Percentiles rank a stretch among this genome's conserved stretches.
These are phyloP conservation scores for Acrobasis consociella DNA, from an alignment of 2,888 invertebrate genomes.

Conservation along the genomic window DNA sequence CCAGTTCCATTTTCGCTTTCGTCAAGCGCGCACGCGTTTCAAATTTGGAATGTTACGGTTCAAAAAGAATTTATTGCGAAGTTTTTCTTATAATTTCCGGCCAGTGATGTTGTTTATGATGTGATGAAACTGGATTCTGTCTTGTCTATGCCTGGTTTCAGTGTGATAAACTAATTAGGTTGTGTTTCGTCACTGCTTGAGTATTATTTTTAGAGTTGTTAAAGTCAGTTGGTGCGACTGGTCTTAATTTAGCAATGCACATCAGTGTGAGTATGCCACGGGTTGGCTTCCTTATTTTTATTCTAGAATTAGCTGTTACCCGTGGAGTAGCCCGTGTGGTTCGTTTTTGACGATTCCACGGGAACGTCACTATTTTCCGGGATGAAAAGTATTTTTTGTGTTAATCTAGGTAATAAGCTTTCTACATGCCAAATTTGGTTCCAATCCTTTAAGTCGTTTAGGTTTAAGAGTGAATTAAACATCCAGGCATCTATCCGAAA, in stretches of 20 bases:
- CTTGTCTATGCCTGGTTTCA: constrained; percentile 31
- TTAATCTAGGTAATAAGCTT: too few relatives aligned
- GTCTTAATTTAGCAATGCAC: constrained; percentile 77
- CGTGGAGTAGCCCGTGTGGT: too few relatives aligned
- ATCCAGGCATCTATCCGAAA: too few relatives aligned
- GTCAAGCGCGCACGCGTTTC: constrained; percentile 60
- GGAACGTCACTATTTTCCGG: too few relatives aligned
- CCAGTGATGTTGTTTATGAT: constrained; percentile 42
- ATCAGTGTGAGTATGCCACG: constrained; percentile 70
- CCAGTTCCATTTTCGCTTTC: constrained; percentile 75
- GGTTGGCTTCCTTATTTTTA: constrained; percentile 69
- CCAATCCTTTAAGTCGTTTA: too few relatives aligned
- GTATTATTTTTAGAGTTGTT: constrained; percentile 78
- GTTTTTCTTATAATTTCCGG: constrained; percentile 39
- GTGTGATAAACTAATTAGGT: constrained; percentile 53
- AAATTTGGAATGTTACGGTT: constrained; percentile 46
- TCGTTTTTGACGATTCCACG: too few relatives aligned
- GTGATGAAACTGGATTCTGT: constrained; percentile 35
- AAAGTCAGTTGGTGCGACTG: constrained; percentile 71
- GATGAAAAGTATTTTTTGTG: too few relatives aligned
- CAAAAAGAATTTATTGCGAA: constrained; percentile 42
- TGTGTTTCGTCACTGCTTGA: constrained; percentile 69
- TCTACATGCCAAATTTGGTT: too few relatives aligned
- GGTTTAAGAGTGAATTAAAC: too few relatives aligned
- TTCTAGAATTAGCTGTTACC: constrained; percentile 31